These are phyloP conservation scores for Acanthisitta chloris DNA, from an alignment of 2,113 vertebrate species.

Conservation along the genomic window DNA sequence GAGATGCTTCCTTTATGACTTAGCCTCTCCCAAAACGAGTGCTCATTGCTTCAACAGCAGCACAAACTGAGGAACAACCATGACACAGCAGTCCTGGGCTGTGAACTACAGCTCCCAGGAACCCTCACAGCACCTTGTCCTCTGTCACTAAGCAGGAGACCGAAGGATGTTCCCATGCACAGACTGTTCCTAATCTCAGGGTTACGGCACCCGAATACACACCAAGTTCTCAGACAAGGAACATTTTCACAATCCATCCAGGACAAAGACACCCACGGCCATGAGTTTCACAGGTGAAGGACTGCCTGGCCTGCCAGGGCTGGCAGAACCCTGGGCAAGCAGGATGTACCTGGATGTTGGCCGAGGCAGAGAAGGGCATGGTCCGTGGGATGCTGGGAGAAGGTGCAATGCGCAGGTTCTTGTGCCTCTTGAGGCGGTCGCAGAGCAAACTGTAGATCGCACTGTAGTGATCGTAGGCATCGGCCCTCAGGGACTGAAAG, in stretches of 20 bases:
- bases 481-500: slow-evolving; percentile 86
- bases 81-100: neutral
- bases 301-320: neutral
- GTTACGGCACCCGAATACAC: neutral
- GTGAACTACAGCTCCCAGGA: neutral
- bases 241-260: rapidly evolving
- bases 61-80: neutral
- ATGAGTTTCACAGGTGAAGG: neutral
- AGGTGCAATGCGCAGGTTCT: slow-evolving; percentile 84
- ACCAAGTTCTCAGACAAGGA: rapidly evolving
- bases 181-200: neutral
- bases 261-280: rapidly evolving
- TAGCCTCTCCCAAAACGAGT: neutral
- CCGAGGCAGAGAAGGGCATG: slow-evolving; percentile 81
- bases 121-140: neutral
- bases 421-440: slow-evolving; percentile 94
- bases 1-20: neutral
- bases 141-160: neutral
- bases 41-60: neutral
- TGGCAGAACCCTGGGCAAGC: rapidly evolving
- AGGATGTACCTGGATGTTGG: slow-evolving; percentile 82
- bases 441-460: slow-evolving; percentile 98
- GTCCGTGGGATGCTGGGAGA: slow-evolving; percentile 80
- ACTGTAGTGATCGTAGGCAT: slow-evolving; percentile 98
- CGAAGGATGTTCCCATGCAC: neutral